These are phyloP conservation scores for Globodera rostochiensis DNA, from an alignment of 1,140 invertebrate genomes.

Conservation along the genomic window DNA sequence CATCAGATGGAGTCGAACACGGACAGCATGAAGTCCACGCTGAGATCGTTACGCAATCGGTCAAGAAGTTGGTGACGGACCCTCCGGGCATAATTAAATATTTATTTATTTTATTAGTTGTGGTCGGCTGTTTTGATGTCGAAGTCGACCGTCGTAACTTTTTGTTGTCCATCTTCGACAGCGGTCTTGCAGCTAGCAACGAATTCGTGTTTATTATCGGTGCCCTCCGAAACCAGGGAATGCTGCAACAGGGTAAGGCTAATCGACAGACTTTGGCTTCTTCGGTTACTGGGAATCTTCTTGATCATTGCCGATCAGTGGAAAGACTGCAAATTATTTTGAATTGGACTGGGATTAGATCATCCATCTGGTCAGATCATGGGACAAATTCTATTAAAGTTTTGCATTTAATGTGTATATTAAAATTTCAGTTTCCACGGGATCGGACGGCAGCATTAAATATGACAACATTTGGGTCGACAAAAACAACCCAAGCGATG, in stretches of 20 bases:
- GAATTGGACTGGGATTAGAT: neutral
- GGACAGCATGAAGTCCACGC: constrained; percentile 29
- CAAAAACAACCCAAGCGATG: constrained; percentile 34
- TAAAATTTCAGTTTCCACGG: constrained; percentile 1
- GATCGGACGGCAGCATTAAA: constrained; percentile 13
- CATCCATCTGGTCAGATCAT: too few species aligned
- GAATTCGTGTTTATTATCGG: constrained; percentile 49
- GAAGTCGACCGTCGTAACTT: constrained; percentile 43
- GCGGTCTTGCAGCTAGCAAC: constrained; percentile 31
- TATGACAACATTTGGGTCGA: constrained; percentile 36
- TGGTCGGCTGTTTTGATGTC: constrained; percentile 45
- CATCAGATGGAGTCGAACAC: constrained; percentile 14
- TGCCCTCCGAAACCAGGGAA: constrained; percentile 45
- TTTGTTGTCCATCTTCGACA: constrained; percentile 37
- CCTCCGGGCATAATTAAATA: neutral
- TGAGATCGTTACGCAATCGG: constrained; percentile 13
- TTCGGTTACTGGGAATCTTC: too few species aligned
- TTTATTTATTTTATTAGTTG: constrained; percentile 20
- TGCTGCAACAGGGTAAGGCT: constrained; percentile 31
- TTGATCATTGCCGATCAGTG: too few species aligned
- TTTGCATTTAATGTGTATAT: neutral
- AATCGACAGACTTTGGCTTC: neutral
- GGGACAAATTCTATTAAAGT: neutral
- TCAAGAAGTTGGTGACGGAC: constrained; percentile 26
- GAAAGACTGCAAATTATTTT: neutral